These are phyloP conservation scores for Rhynchotus rufescens DNA, from an alignment of 2,797 vertebrate genomes.

Conservation along the genomic window DNA sequence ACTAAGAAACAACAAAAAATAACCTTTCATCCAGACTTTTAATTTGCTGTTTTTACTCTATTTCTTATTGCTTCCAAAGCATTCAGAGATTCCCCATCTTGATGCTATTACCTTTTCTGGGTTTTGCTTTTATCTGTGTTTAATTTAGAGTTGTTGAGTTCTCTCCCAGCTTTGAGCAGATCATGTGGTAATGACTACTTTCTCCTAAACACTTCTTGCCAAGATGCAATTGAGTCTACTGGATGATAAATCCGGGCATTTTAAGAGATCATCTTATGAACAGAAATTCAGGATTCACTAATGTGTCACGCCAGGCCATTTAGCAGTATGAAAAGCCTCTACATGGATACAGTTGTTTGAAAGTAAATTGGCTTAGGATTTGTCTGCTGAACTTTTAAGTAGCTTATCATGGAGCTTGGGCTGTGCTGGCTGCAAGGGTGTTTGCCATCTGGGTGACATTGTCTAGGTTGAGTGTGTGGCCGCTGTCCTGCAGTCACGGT, in stretches of 20 bases:
- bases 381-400: neutral
- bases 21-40: neutral
- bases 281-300: neutral
- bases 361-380: neutral
- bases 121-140: slow-evolving; percentile 24
- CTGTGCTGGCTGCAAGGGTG: neutral
- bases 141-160: slow-evolving; percentile 9
- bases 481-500: neutral
- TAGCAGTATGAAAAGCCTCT: neutral
- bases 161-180: neutral
- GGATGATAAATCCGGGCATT: neutral
- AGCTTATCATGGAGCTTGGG: neutral
- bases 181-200: neutral
- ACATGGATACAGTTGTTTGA: neutral
- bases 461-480: neutral
- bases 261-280: neutral
- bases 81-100: neutral
- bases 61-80: neutral
- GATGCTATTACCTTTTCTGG: neutral
- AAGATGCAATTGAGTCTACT: neutral
- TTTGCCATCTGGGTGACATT: neutral
- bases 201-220: neutral
- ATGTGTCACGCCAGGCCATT: neutral
- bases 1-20: neutral
- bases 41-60: neutral